Percentiles rank a stretch among this genome's conserved stretches.
phyloP scores from a whole-genome alignment of 2,113 vertebrate species.

The Campylomormyrus tamandua region DNA sequence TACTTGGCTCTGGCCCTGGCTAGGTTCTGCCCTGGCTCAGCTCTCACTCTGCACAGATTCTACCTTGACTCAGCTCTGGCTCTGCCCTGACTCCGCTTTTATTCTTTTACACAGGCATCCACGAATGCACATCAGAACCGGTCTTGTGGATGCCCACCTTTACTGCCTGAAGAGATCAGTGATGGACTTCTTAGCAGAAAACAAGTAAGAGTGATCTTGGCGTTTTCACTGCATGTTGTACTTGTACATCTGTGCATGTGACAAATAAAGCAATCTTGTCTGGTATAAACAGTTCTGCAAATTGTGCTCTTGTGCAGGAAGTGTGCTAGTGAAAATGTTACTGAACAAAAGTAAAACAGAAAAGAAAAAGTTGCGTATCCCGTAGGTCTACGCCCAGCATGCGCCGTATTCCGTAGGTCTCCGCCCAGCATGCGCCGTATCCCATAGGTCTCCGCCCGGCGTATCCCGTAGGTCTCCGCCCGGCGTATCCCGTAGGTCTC shows the following conservation, averaged over 20 bases:
- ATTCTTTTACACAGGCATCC: constrained; percentile 66
- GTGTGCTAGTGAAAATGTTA: not conserved
- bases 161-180: constrained; percentile 95
- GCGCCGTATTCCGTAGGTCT: too few species aligned
- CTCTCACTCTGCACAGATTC: not conserved
- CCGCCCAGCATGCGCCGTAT: too few species aligned
- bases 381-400: too few species aligned
- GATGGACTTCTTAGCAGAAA: constrained; percentile 84
- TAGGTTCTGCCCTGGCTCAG: not conserved
- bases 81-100: not conserved
- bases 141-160: constrained; percentile 90
- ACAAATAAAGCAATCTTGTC: too few species aligned
- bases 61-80: not conserved
- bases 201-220: constrained; percentile 69
- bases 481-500: too few species aligned
- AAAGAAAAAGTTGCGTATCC: too few species aligned
- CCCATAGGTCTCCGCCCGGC: too few species aligned
- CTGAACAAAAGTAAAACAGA: not conserved
- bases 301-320: not conserved
- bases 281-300: not conserved
- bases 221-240: not conserved
- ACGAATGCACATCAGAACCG: constrained; percentile 87
- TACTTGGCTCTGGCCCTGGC: not conserved
- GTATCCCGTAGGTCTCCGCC: too few species aligned
- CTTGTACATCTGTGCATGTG: too few species aligned